A percentile compares a stretch with the other conserved stretches of the same genome.
phyloP scores from a whole-genome alignment of 2,888 invertebrate genomes.

The Merodon equestris region DNA sequence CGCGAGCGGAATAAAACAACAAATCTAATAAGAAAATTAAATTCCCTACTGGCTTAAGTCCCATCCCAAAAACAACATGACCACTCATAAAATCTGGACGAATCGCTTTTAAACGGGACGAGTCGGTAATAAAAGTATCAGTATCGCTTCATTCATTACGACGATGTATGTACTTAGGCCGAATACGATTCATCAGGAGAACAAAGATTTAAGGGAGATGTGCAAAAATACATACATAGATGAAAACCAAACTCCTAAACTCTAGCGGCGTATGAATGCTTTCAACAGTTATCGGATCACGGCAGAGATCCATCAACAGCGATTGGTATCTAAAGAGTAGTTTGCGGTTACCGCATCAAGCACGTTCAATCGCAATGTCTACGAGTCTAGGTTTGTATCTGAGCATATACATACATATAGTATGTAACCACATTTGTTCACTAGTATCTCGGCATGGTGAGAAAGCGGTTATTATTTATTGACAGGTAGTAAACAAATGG shows the following conservation, averaged over 20 bases:
- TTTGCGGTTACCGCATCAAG: conserved; percentile 45
- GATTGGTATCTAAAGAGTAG: conserved; percentile 49
- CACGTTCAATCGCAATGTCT: not conserved
- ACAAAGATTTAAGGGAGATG: not conserved
- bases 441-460: conserved; percentile 30
- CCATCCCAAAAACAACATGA: conserved; percentile 5
- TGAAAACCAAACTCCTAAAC: too few species aligned
- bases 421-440: too few species aligned
- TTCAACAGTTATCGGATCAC: conserved; percentile 14
- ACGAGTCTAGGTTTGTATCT: too few species aligned
- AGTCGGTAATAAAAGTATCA: conserved; percentile 38
- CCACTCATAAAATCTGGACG: conserved; percentile 39
- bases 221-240: too few species aligned
- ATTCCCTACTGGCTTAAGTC: conserved; percentile 2
- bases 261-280: too few species aligned
- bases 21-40: conserved; percentile 5
- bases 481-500: conserved; percentile 57
- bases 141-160: conserved; percentile 38
- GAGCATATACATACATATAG: too few species aligned
- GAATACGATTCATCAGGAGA: conserved; percentile 3
- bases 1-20: not conserved
- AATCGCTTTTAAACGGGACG: conserved; percentile 33
- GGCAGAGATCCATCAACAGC: conserved; percentile 55
- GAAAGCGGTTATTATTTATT: conserved; percentile 61
- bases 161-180: conserved; percentile 6